Evolutionary conservation across 2,797 vertebrate genomes (phyloP), one percentile per base, ranked within the genome.

Genomic region (Cryptoprocta ferox): DNA sequence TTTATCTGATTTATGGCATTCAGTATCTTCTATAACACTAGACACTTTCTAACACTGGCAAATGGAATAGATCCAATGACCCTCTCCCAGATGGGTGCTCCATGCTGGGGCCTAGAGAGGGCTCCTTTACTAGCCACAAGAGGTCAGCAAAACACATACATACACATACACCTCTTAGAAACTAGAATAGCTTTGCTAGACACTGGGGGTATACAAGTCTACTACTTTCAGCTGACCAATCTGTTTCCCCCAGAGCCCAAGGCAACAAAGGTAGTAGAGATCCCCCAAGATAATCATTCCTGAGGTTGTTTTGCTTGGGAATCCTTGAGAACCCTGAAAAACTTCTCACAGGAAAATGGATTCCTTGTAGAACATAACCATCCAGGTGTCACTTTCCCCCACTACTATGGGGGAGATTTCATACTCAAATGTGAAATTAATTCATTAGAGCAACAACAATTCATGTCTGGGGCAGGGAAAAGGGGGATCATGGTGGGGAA

Each of bases 131-230:
- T 48, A 78, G n/a, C 91, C 93, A 97, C 96, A 91, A 94, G 98
- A 83, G 97, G 94, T 80, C 97, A 98, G 96, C 48, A 98, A 91
- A 63, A 73, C 61, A 89, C 93, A 76, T 12, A 37, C 45, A 81
- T 86, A 61, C 15, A 83, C 13, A 15, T 12, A 28, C 6, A 39
- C 30, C 21, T 53, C 53, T 24, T 65, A 75, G 35, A 88, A 39
- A 93, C 65, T 42, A 15, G n/a, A 24, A 5, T n/a, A 59, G 42
- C 63, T 96, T 66, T 32, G 19, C 66, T 83, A 76, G 53, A 66
- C 5, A 0, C 76, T 59, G 15, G 0, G 30, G 3, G 4, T 50
- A n/a, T 15, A 10, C 7, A 48, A 42, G 14, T 89, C 75, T 45
- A 18, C 9, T 32, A 21, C 1, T 24, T 6, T 30, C 42, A 68